Conservation (phyloP, 2,113 vertebrate genomes). For the Uria aalge region DNA sequence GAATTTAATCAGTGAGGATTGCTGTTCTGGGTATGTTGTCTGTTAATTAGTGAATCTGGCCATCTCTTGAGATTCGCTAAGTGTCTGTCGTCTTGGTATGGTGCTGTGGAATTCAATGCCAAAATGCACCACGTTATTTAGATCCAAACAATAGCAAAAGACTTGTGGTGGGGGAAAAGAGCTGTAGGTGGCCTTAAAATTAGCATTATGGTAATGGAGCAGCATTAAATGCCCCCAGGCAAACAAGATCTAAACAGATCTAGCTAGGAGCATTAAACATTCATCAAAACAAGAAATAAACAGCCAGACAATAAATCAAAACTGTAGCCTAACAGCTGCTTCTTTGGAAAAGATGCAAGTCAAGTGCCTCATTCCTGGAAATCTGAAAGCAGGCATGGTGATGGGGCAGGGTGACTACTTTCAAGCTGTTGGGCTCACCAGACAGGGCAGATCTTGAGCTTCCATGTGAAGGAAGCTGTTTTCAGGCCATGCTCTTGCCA, state of each 20-base stretch:
- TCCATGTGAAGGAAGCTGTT: not conserved
- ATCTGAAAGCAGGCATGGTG: not conserved
- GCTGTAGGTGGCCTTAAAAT: not conserved
- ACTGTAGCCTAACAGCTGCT: not conserved
- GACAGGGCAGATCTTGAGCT: not conserved
- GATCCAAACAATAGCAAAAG: not conserved
- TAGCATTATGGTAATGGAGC: not conserved
- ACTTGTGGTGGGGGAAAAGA: not conserved
- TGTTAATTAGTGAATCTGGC: not conserved
- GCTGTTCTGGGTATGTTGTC: not conserved
- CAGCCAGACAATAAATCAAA: slow-evolving; percentile 9
- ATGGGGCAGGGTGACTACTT: not conserved
- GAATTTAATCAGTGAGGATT: not conserved
- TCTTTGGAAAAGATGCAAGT: not conserved
- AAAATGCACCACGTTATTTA: not conserved
- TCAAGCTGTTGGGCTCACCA: not conserved
- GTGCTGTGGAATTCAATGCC: not conserved
- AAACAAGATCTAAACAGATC: not conserved
- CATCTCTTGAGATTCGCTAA: not conserved
- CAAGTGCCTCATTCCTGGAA: not conserved
- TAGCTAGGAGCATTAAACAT: slow-evolving; percentile 34
- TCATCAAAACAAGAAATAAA: slow-evolving; percentile 20
- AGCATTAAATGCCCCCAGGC: not conserved
- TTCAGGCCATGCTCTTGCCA: not conserved
- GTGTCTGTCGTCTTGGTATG: not conserved